Evolutionary conservation across 2,797 vertebrate species (phyloP).

Genomic region (Bucorvus abyssinicus): DNA sequence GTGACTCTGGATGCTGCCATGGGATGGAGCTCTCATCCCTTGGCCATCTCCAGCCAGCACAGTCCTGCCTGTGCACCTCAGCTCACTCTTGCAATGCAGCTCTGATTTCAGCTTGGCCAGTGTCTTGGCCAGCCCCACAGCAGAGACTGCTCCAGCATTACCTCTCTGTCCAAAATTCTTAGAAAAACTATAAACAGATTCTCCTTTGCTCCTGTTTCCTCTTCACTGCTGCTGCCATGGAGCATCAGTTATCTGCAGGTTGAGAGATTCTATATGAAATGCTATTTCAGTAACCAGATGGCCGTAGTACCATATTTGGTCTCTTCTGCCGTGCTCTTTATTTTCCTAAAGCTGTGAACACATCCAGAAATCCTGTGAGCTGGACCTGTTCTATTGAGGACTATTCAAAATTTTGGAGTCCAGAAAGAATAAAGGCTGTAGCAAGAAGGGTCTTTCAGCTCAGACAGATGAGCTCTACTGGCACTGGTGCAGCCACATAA

Average conservation of each 20-base stretch:
- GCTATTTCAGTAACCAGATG: not conserved
- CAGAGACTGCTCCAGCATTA: not conserved
- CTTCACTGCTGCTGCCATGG: accelerated
- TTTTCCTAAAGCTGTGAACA: not conserved
- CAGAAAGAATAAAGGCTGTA: not conserved
- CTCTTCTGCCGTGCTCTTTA: not conserved
- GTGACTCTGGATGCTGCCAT: not conserved
- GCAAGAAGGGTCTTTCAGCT: not conserved
- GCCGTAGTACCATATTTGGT: accelerated
- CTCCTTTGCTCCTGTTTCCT: not conserved
- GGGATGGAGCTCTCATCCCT: not conserved
- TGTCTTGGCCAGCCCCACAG: not conserved
- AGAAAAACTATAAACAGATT: not conserved
- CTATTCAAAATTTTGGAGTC: not conserved
- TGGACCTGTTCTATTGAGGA: not conserved
- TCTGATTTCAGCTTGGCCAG: not conserved
- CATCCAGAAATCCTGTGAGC: not conserved
- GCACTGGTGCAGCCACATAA: accelerated
- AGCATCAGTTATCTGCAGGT: not conserved
- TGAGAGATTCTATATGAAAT: not conserved
- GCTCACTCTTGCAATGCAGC: not conserved
- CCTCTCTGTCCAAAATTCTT: not conserved
- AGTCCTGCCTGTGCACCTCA: not conserved
- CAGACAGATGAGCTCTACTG: not conserved
- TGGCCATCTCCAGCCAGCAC: not conserved